A percentile compares a stretch with the other conserved stretches of the same genome.
phyloP scores from a whole-genome alignment of 2,888 invertebrate genomes.

The Sinelater perroti region DNA sequence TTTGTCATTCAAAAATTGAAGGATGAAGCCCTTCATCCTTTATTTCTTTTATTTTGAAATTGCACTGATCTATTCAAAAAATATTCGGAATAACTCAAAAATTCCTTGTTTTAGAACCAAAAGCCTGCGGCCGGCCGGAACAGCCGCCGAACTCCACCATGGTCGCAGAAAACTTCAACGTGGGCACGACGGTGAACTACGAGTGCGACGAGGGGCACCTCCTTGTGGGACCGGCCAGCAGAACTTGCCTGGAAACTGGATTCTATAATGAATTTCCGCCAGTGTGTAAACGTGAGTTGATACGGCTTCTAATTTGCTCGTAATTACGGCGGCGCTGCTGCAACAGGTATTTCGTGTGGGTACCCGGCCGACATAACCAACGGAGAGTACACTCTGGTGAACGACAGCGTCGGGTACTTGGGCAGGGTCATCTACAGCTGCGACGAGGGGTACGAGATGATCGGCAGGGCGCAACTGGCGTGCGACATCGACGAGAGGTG shows the following conservation, averaged over 20 bases:
- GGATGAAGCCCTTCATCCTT: too few species aligned
- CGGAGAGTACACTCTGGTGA: constrained; percentile 82
- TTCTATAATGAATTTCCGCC: constrained; percentile 95
- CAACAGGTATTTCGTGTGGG: constrained; percentile 86
- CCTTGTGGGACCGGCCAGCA: constrained; percentile 82
- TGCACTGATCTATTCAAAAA: too few species aligned
- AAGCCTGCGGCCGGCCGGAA: constrained; percentile 90
- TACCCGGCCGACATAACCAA: constrained; percentile 86
- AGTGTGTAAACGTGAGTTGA: constrained; percentile 85
- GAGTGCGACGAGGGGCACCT: constrained; percentile 86
- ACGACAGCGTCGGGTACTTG: constrained; percentile 86
- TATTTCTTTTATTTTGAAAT: too few species aligned
- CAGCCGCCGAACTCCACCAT: constrained; percentile 94
- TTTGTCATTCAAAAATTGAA: too few species aligned
- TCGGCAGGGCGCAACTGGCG: constrained; percentile 81
- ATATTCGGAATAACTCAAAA: background rate
- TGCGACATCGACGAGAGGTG: constrained; percentile 93
- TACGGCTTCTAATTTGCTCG: constrained; percentile 22
- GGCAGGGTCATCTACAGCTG: constrained; percentile 88
- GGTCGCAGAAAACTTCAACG: constrained; percentile 77
- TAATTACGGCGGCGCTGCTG: too few species aligned
- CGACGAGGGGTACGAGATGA: constrained; percentile 84
- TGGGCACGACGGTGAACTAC: constrained; percentile 86
- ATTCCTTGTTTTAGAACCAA: constrained; percentile 73
- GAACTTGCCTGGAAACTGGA: constrained; percentile 89